These are phyloP conservation scores for Geotrypetes seraphini DNA, from an alignment of 2,797 vertebrate species.

Conservation along the genomic window DNA sequence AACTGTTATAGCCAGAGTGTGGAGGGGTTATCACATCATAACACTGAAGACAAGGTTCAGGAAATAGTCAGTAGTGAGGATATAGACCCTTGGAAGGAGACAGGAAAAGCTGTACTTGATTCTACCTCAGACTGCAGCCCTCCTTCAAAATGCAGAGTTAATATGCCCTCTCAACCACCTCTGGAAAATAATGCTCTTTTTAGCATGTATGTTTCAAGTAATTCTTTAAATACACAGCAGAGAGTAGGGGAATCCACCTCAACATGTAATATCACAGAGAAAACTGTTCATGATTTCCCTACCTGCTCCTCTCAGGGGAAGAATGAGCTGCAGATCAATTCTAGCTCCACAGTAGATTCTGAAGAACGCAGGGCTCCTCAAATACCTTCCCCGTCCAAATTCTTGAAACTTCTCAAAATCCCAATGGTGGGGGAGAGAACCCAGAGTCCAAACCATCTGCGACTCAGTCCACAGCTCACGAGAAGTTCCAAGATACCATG, in stretches of 20 bases:
- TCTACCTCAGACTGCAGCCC: no score
- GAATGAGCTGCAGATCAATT: constrained; percentile 54
- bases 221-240: constrained; percentile 10
- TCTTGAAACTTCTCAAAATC: constrained; percentile 81
- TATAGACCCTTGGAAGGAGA: no score
- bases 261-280: constrained; percentile 34
- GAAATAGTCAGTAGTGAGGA: no score
- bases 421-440: constrained; percentile 67
- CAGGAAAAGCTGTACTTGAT: no score
- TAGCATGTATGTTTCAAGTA: constrained; percentile 22
- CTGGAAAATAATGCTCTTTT: constrained; percentile 34
- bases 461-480: constrained; percentile 82
- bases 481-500: constrained; percentile 85
- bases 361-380: constrained; percentile 56
- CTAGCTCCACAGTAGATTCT: constrained; percentile 58
- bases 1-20: no score
- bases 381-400: constrained; percentile 74
- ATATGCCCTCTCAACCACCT: no score
- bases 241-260: constrained; percentile 15
- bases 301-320: constrained; percentile 42
- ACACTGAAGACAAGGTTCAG: no score
- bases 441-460: constrained; percentile 51
- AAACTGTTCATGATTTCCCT: constrained; percentile 14
- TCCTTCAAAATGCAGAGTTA: no score
- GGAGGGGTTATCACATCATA: no score